A percentile compares a stretch with the other conserved stretches of the same genome.
Evolutionary conservation across 2,888 invertebrate species (phyloP).

Genomic region (Epirrita christyi): DNA sequence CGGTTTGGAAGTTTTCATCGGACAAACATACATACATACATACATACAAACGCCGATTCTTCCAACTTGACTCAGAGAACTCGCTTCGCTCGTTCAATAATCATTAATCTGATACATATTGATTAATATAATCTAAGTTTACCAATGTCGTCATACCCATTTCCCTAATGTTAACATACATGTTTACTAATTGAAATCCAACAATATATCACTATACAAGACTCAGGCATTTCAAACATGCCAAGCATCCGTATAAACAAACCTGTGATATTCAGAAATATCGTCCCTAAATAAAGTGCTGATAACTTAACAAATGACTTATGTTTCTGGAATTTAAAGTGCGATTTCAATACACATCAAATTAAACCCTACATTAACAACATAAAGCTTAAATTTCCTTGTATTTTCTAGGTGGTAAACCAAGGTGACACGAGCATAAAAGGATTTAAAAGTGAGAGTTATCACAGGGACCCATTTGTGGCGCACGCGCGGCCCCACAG

Average conservation of each 20-base stretch:
- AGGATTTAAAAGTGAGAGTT: slow-evolving; percentile 83
- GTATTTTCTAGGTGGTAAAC: slow-evolving; percentile 41
- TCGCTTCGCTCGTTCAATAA: no score
- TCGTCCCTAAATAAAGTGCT: slow-evolving; percentile 81
- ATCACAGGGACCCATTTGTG: slow-evolving; percentile 81
- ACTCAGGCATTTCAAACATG: slow-evolving; percentile 54
- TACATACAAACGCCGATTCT: no score
- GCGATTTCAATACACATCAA: slow-evolving; percentile 36
- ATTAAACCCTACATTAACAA: slow-evolving; percentile 35
- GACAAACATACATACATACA: no score
- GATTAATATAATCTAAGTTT: no score
- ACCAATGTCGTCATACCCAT: neutral
- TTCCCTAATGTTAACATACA: slow-evolving; percentile 21
- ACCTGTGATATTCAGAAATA: slow-evolving; percentile 70
- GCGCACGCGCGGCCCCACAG: slow-evolving; percentile 80
- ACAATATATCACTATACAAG: slow-evolving; percentile 49
- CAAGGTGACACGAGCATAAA: slow-evolving; percentile 73
- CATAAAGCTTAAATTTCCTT: slow-evolving; percentile 48
- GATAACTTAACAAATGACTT: slow-evolving; percentile 83
- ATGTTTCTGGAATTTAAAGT: slow-evolving; percentile 80
- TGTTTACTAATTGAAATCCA: slow-evolving; percentile 44
- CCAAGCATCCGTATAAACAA: slow-evolving; percentile 65
- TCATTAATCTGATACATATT: no score
- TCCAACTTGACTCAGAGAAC: no score
- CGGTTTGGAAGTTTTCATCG: no score